Percentiles rank a stretch among this genome's conserved stretches.
These are phyloP conservation scores for Xenops minutus DNA, from an alignment of 2,797 vertebrate genomes.

Conservation along the genomic window DNA sequence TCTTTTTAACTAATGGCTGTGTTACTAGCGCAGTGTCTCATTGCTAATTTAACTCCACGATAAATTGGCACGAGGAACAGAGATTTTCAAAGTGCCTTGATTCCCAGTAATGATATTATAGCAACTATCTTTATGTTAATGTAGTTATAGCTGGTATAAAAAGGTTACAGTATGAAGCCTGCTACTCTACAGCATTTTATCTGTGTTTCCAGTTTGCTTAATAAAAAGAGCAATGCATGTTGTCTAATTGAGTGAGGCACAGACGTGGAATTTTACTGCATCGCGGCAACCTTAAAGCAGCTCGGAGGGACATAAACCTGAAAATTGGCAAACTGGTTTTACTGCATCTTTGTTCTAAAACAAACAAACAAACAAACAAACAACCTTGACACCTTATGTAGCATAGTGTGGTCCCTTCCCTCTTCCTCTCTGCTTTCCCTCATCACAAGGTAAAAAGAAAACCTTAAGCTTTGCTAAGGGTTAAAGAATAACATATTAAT, in stretches of 20 bases:
- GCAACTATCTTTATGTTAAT: constrained; percentile 14
- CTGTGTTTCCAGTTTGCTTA: constrained; percentile 60
- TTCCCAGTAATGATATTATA: constrained; percentile 4
- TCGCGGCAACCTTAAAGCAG: constrained; percentile 31
- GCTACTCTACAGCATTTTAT: constrained; percentile 22
- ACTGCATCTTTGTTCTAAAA: not conserved
- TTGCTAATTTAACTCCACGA: constrained; percentile 1
- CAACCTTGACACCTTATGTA: not conserved
- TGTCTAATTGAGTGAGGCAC: constrained; percentile 26
- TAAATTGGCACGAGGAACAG: not conserved
- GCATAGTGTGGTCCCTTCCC: not conserved
- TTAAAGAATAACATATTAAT: not conserved
- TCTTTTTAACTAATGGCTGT: not conserved
- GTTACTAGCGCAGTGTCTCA: not conserved
- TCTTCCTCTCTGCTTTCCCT: not conserved
- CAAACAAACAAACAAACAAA: not conserved
- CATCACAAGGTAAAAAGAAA: not conserved
- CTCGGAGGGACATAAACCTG: constrained; percentile 20
- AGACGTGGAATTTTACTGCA: constrained; percentile 41
- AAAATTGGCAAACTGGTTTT: not conserved
- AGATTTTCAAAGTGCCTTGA: not conserved
- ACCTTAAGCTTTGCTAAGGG: not conserved
- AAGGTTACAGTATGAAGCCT: constrained; percentile 9
- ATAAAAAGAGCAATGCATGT: not conserved
- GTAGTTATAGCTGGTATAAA: not conserved